Percentiles rank a stretch among this genome's conserved stretches.
Evolutionary conservation across 2,113 vertebrate species (phyloP).

Genomic region (Dipodomys spectabilis): DNA sequence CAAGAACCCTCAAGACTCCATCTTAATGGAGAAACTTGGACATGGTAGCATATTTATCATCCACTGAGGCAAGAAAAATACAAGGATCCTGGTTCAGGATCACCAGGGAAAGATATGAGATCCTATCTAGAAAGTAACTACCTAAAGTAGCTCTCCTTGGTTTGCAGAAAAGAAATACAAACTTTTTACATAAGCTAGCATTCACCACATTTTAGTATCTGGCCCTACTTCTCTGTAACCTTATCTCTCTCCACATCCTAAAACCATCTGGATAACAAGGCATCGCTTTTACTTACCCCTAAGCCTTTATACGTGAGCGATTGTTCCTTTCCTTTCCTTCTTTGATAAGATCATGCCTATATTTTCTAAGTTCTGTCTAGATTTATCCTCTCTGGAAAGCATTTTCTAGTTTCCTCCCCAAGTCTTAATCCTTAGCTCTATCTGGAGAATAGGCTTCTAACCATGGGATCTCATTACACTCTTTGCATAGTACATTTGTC

Average conservation of each 20-base stretch:
- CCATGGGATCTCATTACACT: neutral
- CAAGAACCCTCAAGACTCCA: no score
- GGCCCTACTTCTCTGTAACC: neutral
- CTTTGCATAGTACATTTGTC: slow-evolving; percentile 17
- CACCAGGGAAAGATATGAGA: no score
- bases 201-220: neutral
- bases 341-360: neutral
- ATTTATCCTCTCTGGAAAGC: slow-evolving; percentile 13
- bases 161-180: neutral
- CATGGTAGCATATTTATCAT: no score
- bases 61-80: no score
- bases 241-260: neutral
- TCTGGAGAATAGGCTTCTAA: slow-evolving; percentile 34
- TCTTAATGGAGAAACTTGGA: no score
- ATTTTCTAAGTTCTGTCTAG: slow-evolving; percentile 40
- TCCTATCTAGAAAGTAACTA: no score
- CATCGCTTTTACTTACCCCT: neutral
- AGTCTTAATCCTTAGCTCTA: neutral
- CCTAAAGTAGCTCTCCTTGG: neutral
- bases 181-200: neutral
- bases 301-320: neutral
- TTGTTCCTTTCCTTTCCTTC: slow-evolving; percentile 5
- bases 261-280: neutral
- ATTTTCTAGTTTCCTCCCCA: neutral
- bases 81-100: no score